Conservation (phyloP, 2,797 vertebrate species). For the Rhinatrema bivittatum region DNA sequence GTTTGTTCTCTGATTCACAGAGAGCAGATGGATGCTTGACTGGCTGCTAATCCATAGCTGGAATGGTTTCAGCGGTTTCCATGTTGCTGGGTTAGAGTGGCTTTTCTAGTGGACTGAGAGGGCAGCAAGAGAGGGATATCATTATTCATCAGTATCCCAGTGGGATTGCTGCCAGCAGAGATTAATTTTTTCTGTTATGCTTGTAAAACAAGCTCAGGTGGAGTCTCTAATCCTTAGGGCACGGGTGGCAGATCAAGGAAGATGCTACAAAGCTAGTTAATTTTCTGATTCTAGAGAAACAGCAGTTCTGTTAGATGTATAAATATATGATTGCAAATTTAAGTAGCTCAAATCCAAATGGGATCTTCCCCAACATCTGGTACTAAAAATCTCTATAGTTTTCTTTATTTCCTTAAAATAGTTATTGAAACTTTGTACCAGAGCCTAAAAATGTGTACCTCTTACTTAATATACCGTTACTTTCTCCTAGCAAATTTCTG, state of each 20-base stretch:
- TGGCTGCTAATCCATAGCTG: slow-evolving; percentile 77
- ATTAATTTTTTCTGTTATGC: slow-evolving; percentile 82
- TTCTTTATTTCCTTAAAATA: slow-evolving; percentile 57
- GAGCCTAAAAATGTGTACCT: slow-evolving; percentile 37
- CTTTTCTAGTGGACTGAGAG: slow-evolving; percentile 77
- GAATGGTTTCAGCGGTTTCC: slow-evolving; percentile 71
- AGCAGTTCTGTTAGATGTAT: slow-evolving; percentile 76
- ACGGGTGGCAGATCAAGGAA: slow-evolving; percentile 80
- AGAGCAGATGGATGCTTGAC: slow-evolving; percentile 77
- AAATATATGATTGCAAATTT: slow-evolving; percentile 80
- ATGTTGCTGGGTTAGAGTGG: slow-evolving; percentile 72
- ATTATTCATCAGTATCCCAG: slow-evolving; percentile 80
- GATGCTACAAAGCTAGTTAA: slow-evolving; percentile 81
- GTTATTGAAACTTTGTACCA: slow-evolving; percentile 51
- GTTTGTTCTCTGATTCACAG: slow-evolving; percentile 58
- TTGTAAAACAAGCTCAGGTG: slow-evolving; percentile 83
- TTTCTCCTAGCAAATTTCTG: slow-evolving; percentile 3
- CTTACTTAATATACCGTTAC: background rate
- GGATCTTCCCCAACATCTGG: slow-evolving; percentile 72
- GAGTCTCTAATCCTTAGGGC: slow-evolving; percentile 75
- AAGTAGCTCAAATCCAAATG: slow-evolving; percentile 76
- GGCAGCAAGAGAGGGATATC: slow-evolving; percentile 75
- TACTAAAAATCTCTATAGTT: slow-evolving; percentile 58
- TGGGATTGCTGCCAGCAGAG: slow-evolving; percentile 74
- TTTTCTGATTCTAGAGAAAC: slow-evolving; percentile 77